Percentiles rank a stretch among this genome's conserved stretches.
Evolutionary conservation across 2,113 vertebrate genomes (phyloP).

Genomic region (Diadophis punctatus): DNA sequence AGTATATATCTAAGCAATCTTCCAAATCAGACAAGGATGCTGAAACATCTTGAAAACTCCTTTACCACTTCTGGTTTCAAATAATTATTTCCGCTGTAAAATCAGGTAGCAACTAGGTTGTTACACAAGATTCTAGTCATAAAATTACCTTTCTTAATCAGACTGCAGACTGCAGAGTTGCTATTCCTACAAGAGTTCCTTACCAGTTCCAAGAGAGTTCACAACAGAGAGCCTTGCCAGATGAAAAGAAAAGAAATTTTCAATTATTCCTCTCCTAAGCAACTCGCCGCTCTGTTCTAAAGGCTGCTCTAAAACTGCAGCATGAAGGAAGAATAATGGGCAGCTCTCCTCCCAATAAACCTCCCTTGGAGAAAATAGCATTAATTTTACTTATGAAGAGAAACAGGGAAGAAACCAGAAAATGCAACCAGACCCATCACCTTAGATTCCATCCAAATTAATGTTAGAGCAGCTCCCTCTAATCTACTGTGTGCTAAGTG

Average conservation of each 20-base stretch:
- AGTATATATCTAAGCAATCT: not conserved
- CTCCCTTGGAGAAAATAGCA: not conserved
- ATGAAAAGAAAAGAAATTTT: not conserved
- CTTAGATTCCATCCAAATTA: not conserved
- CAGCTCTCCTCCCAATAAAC: not conserved
- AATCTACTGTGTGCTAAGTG: not conserved
- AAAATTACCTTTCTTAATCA: not conserved
- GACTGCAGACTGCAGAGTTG: not conserved
- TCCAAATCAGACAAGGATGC: not conserved
- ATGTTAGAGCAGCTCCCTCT: not conserved
- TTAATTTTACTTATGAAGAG: not conserved
- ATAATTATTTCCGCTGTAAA: not conserved
- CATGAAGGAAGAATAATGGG: not conserved
- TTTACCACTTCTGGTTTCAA: not conserved
- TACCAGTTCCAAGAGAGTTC: not conserved
- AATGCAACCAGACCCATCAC: not conserved
- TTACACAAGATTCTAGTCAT: not conserved
- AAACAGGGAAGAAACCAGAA: not conserved
- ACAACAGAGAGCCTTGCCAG: not conserved
- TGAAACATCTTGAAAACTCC: not conserved
- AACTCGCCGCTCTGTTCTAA: not conserved
- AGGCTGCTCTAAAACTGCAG: not conserved
- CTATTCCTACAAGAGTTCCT: not conserved
- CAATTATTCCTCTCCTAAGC: too few relatives aligned
- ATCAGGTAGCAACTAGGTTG: not conserved